Evolutionary conservation across 2,888 invertebrate genomes (phyloP).

Genomic region (Euproctis similis): DNA sequence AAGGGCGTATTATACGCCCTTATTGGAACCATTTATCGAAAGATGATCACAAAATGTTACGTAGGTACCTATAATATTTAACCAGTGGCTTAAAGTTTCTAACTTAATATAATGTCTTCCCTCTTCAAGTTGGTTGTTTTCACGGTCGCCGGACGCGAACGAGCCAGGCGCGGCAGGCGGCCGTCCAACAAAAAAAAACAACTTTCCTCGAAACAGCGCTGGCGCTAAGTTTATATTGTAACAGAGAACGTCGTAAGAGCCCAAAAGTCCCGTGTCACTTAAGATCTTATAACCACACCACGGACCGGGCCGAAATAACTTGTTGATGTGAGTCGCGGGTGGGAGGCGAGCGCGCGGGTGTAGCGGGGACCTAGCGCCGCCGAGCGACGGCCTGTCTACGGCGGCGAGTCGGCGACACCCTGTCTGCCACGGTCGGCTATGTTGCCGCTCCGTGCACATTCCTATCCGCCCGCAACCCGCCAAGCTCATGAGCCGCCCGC

Average conservation of each 20-base stretch:
- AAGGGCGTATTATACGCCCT: too few species aligned
- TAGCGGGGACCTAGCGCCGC: conserved; percentile 61
- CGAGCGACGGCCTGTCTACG: conserved; percentile 87
- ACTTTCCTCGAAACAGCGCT: conserved; percentile 73
- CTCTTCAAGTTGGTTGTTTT: conserved; percentile 48
- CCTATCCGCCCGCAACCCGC: conserved; percentile 69
- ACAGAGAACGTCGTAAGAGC: conserved; percentile 46
- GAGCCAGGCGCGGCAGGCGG: conserved; percentile 59
- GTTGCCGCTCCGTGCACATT: conserved; percentile 79
- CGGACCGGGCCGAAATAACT: conserved; percentile 68
- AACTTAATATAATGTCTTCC: too few species aligned
- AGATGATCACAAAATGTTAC: neutral
- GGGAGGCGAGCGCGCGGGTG: conserved; percentile 50
- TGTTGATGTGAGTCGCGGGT: conserved; percentile 70
- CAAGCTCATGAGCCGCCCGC: conserved; percentile 60
- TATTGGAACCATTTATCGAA: too few species aligned
- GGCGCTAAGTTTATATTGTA: conserved; percentile 56
- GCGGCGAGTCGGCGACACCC: conserved; percentile 92
- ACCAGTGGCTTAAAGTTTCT: too few species aligned
- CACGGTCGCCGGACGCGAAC: conserved; percentile 63
- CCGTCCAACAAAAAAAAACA: conserved; percentile 65
- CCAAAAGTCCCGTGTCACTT: conserved; percentile 35
- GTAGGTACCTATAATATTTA: neutral
- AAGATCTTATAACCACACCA: conserved; percentile 47
- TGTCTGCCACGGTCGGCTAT: conserved; percentile 89